phyloP scores from a whole-genome alignment of 2,113 vertebrate genomes.

The Progne subis region DNA sequence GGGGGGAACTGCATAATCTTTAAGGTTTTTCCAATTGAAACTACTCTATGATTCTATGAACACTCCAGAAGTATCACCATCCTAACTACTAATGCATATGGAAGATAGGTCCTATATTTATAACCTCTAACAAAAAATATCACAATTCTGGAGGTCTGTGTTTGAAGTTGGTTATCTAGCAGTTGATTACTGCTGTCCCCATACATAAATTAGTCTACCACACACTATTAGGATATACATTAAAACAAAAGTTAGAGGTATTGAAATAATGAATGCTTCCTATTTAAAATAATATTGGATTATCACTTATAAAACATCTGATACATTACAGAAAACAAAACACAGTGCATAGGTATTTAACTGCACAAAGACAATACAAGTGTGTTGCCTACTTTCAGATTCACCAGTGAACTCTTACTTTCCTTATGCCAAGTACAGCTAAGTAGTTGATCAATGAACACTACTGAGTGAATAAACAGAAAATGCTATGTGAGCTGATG shows the following conservation, averaged over 20 bases:
- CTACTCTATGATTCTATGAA: not conserved
- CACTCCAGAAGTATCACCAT: not conserved
- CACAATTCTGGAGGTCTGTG: not conserved
- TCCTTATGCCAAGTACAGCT: not conserved
- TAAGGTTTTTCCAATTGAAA: not conserved
- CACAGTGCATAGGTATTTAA: not conserved
- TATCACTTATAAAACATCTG: not conserved
- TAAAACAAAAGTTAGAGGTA: not conserved
- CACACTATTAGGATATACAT: not conserved
- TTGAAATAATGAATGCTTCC: not conserved
- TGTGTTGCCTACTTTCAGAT: not conserved
- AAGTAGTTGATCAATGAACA: conserved; percentile 52
- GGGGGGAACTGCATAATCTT: not conserved
- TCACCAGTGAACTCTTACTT: not conserved
- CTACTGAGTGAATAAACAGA: conserved; percentile 45
- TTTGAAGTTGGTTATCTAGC: not conserved
- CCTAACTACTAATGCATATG: not conserved
- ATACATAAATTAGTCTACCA: not conserved
- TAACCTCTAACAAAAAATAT: not conserved
- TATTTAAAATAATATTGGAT: not conserved
- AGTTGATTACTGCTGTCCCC: not conserved
- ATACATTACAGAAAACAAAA: not conserved
- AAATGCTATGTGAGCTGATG: conserved; percentile 42
- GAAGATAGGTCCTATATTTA: not conserved
- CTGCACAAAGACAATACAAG: not conserved